phyloP scores from a whole-genome alignment of 2,888 invertebrate genomes.

The Drepanosiphum platanoidis region DNA sequence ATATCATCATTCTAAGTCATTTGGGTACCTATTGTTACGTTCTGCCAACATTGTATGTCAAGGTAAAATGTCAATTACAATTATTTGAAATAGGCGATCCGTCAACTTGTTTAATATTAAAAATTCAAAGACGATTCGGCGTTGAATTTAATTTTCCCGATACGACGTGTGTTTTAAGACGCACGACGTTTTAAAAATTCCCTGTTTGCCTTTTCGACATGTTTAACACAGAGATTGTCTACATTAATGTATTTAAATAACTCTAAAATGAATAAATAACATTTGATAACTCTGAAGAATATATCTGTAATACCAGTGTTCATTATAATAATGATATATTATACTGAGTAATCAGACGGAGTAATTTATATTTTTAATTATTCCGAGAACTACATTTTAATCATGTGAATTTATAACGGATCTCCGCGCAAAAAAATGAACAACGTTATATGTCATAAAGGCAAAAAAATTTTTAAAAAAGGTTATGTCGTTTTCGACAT shows the following conservation, averaged over 20 bases:
- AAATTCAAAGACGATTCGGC: no score
- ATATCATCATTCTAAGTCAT: no score
- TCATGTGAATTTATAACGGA: neutral
- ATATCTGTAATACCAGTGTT: no score
- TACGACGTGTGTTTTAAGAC: no score
- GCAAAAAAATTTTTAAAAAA: neutral
- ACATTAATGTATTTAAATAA: neutral
- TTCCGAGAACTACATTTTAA: neutral
- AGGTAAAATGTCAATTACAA: neutral
- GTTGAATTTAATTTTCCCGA: no score
- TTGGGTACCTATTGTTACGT: no score
- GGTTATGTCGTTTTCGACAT: conserved; percentile 19
- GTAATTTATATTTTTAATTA: neutral
- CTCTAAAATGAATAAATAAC: neutral
- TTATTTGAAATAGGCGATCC: neutral
- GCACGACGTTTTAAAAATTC: no score
- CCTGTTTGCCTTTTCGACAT: no score
- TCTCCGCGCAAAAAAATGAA: neutral
- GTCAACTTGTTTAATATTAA: no score
- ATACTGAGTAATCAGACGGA: neutral
- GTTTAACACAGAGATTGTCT: no score
- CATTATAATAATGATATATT: no score
- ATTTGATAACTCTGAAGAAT: neutral
- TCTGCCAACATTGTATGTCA: neutral
- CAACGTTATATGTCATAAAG: neutral